A percentile compares a stretch with the other conserved stretches of the same genome.
Evolutionary conservation across 2,888 invertebrate genomes (phyloP).

Genomic region (Eristalis intricaria): DNA sequence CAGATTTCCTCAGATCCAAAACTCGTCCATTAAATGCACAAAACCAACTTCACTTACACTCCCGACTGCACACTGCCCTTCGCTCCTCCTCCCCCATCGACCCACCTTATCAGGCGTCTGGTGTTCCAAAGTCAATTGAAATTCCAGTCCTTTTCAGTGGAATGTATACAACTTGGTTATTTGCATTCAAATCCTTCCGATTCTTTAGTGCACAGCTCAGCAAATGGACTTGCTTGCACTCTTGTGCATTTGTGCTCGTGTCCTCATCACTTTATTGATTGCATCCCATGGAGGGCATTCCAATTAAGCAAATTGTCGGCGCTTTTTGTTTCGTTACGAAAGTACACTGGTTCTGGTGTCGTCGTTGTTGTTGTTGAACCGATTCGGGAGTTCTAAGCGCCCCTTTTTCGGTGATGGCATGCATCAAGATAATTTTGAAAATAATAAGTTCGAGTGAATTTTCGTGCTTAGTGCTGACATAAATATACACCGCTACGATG

Average conservation of each 20-base stretch:
- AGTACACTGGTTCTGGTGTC: not conserved
- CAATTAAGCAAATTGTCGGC: conserved; percentile 41
- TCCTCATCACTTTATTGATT: conserved; percentile 26
- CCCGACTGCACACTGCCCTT: not conserved
- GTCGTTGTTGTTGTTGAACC: not conserved
- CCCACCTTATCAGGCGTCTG: not conserved
- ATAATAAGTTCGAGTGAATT: conserved; percentile 21
- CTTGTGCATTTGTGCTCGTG: conserved; percentile 9
- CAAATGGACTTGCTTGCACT: conserved; percentile 11
- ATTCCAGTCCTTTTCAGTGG: not conserved
- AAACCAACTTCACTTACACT: not conserved
- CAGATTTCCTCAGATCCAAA: not conserved
- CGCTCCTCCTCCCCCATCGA: not conserved
- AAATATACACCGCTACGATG: not conserved
- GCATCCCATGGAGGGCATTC: conserved; percentile 11
- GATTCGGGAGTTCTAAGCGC: not conserved
- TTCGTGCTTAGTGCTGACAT: conserved; percentile 11
- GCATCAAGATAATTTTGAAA: conserved; percentile 32
- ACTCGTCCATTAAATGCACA: not conserved
- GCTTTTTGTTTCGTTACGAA: not conserved
- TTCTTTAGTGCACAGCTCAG: not conserved
- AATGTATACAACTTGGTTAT: not conserved
- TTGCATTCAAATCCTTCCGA: not conserved
- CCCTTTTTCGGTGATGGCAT: conserved; percentile 14
- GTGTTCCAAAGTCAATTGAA: conserved; percentile 2